Evolutionary conservation across 2,797 vertebrate species (phyloP), one percentile per base, ranked within the genome.

Genomic region (Sebastes oblongus): DNA sequence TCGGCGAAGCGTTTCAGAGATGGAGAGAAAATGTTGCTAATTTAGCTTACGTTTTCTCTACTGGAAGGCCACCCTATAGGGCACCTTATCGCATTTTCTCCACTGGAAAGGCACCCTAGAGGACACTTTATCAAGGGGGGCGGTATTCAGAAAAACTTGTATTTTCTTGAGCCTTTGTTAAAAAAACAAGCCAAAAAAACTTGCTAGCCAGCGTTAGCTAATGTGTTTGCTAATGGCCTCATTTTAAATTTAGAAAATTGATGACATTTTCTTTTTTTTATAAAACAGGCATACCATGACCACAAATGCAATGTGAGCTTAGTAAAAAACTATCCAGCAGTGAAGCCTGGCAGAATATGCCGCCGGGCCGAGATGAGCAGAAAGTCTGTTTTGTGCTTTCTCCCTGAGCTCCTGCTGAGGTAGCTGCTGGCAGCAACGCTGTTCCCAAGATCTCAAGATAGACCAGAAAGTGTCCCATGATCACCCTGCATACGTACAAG

Each of bases 381-480:
- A 79, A 24, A 77, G 68, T 78, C 67, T 78, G 59, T 58, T 80
- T 77, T 69, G 74, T 86, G 36, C 75, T 84, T 89, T 60, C 54
- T 60, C 73, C 73, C 39, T 46, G 62, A 80, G 78, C 76, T 75
- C 74, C 72, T 78, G 75, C 75, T 81, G 83, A 74, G 60, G 56
- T 34, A 36, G 83, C 80, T 80, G 70, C 79, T 72, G 69, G 77
- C 79, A 61, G 72, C 66, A 52, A 70, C 42, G 16, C 36, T 29
- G 42, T 60, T 82, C 66, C 30, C 55, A 58, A 82, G 54, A 90
- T 83, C 78, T 84, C 75, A 76, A 80, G 74, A 89, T 61, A 68
- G 70, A 77, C 30, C 59, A 66, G 54, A 82, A 68, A 64, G 18
- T 20, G 30, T 92, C 86, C 80, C 75, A 42, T 86, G 86, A 90